Conservation (phyloP, 2,888 invertebrate genomes). For the Ormyrus thymus region DNA sequence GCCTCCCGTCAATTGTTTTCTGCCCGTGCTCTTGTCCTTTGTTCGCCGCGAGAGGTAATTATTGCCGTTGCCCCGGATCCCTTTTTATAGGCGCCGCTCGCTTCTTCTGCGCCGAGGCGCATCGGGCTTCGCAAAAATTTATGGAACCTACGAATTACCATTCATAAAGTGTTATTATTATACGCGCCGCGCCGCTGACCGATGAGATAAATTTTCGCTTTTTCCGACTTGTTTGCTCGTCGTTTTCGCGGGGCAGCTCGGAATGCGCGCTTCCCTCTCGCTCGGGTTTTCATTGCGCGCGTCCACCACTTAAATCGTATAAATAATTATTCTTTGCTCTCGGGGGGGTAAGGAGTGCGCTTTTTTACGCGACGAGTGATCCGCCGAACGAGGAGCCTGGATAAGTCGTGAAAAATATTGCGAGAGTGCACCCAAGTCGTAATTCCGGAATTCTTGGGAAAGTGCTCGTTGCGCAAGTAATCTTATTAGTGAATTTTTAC, state of each 20-base stretch:
- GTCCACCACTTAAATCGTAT: not conserved
- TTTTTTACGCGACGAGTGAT: not conserved
- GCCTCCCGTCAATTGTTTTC: constrained; percentile 36
- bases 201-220: constrained; percentile 40
- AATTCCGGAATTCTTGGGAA: no score
- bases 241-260: not conserved
- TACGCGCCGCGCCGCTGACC: constrained; percentile 11
- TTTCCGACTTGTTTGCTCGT: not conserved
- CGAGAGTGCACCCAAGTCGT: no score
- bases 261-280: not conserved
- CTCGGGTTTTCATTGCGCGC: not conserved
- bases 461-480: no score
- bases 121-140: constrained; percentile 18
- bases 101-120: not conserved
- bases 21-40: constrained; percentile 23
- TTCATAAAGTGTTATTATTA: constrained; percentile 44
- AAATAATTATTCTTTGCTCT: constrained; percentile 24
- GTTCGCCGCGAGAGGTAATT: constrained; percentile 30
- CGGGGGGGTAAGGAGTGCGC: not conserved
- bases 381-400: no score
- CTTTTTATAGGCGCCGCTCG: not conserved
- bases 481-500: no score
- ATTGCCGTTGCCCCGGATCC: not conserved
- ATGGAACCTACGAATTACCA: constrained; percentile 33
- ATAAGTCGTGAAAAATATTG: no score